These are phyloP conservation scores for Poecilia latipinna DNA, from an alignment of 2,113 vertebrate genomes.

Conservation along the genomic window DNA sequence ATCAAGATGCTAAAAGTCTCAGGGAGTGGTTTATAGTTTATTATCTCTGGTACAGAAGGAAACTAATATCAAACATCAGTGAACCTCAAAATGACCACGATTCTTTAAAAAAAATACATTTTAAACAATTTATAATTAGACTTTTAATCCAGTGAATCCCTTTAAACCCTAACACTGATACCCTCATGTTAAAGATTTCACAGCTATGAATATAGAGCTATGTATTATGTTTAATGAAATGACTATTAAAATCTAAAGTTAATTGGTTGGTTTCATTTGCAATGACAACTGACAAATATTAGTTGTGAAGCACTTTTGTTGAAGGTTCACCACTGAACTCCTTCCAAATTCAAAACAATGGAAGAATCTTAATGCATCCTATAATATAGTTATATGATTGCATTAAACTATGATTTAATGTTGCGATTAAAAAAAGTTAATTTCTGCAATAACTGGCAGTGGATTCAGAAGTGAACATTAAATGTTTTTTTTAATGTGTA, in stretches of 20 bases:
- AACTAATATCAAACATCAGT: background rate
- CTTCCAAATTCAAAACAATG: background rate
- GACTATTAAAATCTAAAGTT: background rate
- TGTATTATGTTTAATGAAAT: background rate
- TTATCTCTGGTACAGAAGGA: background rate
- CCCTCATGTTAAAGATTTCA: background rate
- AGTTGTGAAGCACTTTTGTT: background rate
- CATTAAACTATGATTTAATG: no score
- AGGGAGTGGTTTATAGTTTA: background rate
- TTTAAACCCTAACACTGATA: background rate
- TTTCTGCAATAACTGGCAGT: no score
- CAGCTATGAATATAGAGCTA: background rate
- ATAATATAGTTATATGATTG: background rate
- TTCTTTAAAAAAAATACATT: background rate
- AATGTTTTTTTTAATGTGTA: no score
- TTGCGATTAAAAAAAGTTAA: no score
- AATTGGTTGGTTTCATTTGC: background rate
- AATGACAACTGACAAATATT: background rate
- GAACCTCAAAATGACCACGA: background rate
- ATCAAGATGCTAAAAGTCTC: background rate
- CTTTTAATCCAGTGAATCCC: no score
- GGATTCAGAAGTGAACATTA: no score
- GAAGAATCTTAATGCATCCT: background rate
- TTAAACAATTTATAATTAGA: background rate
- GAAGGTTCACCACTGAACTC: background rate